Evolutionary conservation across 2,113 vertebrate species (phyloP), one percentile per base, ranked within the genome.

Genomic region (Agelaius tricolor): DNA sequence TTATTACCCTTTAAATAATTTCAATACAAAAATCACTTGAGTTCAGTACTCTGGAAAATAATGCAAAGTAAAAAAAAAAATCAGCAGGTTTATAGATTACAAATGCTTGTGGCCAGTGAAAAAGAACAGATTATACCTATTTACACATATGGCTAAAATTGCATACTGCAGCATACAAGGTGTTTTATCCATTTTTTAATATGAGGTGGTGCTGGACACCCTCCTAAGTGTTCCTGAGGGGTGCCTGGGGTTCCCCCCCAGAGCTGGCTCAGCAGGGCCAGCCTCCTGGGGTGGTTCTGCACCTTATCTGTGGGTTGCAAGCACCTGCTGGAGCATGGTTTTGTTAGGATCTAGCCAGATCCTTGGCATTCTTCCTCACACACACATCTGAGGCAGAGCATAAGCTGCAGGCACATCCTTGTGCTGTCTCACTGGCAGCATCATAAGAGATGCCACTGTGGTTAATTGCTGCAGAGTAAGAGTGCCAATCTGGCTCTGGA

Each of bases 321-420:
- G 44, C 65, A 62, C 14, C 43, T 39, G 18, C 80, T 33, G 19
- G 20, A 39, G 57, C 37, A 14, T 24, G 17, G 37, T 33, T 91
- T 58, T n/a, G 13, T 46, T 44, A 51, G 30, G 35, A 72, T 39
- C 51, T 77, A 72, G 61, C 5, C 43, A 31, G 59, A 66, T 33
- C 72, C 37, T 57, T 69, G 84, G 46, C 39, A 21, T 75, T 28
- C 57, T 65, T 66, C 17, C 7, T 2, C 24, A 37, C 10, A 12
- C 24, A 14, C 24, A n/a, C 15, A 15, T 22, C 1, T 0, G 1
- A 79, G 52, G 61, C 55, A 35, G 14, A 74, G 26, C 47, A 46
- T 16, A 24, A 71, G 44, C 39, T 63, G 65, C 39, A 15, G 52
- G 44, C 24, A 18, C 4, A 2, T 51, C 55, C 66, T 55, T 63